phyloP scores from a whole-genome alignment of 2,113 vertebrate genomes.

The Psilopsiagon aymara region DNA sequence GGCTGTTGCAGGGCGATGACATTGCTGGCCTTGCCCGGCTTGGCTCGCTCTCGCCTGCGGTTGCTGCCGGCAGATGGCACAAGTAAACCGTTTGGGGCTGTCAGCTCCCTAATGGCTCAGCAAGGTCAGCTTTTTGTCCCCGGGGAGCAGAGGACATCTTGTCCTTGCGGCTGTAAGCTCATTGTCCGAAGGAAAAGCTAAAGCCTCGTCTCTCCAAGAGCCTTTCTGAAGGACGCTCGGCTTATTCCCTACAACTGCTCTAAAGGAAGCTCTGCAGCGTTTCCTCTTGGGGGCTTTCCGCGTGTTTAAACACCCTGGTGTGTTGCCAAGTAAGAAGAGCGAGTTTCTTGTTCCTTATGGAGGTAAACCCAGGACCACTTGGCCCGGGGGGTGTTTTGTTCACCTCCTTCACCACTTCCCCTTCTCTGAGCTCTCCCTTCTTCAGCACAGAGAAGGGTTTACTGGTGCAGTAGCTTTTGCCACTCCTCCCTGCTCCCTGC shows the following conservation, averaged over 20 bases:
- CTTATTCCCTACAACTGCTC: neutral
- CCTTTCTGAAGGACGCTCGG: neutral
- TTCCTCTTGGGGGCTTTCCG: neutral
- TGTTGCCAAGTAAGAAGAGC: neutral
- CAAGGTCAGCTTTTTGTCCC: constrained; percentile 14
- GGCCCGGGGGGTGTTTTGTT: neutral
- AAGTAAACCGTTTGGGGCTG: neutral
- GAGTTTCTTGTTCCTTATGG: neutral
- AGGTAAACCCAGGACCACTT: neutral
- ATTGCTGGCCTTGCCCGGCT: neutral
- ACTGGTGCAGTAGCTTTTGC: neutral
- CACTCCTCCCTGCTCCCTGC: neutral
- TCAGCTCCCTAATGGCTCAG: neutral
- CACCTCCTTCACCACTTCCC: neutral
- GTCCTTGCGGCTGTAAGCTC: constrained; percentile 6
- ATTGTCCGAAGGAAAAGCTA: neutral
- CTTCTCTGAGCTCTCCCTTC: neutral
- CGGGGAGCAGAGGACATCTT: neutral
- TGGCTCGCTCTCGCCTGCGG: accelerated
- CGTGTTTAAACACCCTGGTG: neutral
- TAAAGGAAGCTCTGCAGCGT: neutral
- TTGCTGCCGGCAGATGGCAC: constrained; percentile 49
- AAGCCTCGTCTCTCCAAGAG: neutral
- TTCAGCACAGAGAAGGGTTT: neutral
- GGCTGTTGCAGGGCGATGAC: accelerated